Conservation (phyloP, 2,888 invertebrate species). For the Rapana venosa region DNA sequence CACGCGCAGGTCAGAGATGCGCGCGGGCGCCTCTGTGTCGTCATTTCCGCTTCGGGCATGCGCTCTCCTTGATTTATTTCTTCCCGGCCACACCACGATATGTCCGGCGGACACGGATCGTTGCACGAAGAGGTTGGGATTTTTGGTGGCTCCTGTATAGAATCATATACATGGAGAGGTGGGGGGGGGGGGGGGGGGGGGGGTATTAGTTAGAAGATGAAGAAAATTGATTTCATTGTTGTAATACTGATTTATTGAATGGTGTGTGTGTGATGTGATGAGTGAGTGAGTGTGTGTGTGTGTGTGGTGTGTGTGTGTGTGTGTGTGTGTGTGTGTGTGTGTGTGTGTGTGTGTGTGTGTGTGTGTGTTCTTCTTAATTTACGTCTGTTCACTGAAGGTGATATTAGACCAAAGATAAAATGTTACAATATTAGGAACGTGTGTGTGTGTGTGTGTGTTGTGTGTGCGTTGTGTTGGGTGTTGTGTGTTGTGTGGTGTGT, state of each 20-base stretch:
- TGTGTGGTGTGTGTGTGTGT: background rate
- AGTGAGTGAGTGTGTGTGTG: background rate
- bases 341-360: background rate
- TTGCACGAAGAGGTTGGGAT: slow-evolving; percentile 1
- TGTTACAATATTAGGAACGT: too few species aligned
- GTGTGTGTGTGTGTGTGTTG: too few species aligned
- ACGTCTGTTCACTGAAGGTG: background rate
- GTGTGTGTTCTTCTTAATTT: background rate
- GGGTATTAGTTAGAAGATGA: background rate
- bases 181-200: too few species aligned
- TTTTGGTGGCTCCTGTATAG: background rate
- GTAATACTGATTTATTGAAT: too few species aligned
- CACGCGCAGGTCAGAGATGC: slow-evolving; percentile 61
- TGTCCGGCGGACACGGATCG: slow-evolving; percentile 32
- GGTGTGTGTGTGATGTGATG: slow-evolving; percentile 18
- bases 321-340: background rate
- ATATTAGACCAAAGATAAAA: too few species aligned
- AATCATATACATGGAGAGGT: background rate
- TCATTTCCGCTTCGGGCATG: background rate
- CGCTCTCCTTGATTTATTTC: background rate
- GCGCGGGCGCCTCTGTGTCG: slow-evolving; percentile 41
- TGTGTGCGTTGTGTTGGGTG: background rate
- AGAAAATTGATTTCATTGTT: background rate
- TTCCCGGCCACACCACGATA: slow-evolving; percentile 7
- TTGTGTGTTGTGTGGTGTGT: background rate